A percentile compares a stretch with the other conserved stretches of the same genome.
Conservation (phyloP, 2,797 vertebrate species). For the Anguilla megastoma region DNA sequence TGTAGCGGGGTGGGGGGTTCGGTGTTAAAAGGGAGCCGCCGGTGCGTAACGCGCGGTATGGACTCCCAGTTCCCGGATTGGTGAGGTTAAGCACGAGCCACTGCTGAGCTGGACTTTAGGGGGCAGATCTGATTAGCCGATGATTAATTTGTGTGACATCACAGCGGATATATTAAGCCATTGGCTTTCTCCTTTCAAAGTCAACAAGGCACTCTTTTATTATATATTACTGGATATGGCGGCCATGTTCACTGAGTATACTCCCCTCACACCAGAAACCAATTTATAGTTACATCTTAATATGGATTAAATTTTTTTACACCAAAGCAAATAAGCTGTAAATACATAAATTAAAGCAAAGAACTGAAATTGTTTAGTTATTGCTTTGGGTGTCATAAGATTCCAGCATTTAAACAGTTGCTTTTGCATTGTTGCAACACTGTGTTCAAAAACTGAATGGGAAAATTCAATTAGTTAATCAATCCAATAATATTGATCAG, state of each 20-base stretch:
- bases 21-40: not conserved
- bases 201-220: not conserved
- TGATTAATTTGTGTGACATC: constrained; percentile 16
- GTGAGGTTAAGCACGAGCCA: not conserved
- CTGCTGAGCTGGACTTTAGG: not conserved
- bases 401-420: too few species aligned
- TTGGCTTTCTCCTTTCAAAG: not conserved
- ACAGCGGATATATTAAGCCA: not conserved
- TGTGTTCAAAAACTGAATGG: not conserved
- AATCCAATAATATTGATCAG: not conserved
- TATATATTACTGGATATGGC: not conserved
- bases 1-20: not conserved
- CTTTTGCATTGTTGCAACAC: not conserved
- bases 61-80: not conserved
- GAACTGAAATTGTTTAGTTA: not conserved
- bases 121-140: not conserved
- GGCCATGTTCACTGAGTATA: not conserved
- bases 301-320: not conserved
- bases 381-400: not conserved
- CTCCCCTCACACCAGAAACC: not conserved
- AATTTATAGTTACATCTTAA: not conserved
- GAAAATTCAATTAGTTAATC: not conserved
- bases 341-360: not conserved
- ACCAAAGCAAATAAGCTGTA: not conserved
- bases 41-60: not conserved